Percentiles rank a stretch among this genome's conserved stretches.
phyloP scores from a whole-genome alignment of 1,140 invertebrate species.

The Drosophila eugracilis region DNA sequence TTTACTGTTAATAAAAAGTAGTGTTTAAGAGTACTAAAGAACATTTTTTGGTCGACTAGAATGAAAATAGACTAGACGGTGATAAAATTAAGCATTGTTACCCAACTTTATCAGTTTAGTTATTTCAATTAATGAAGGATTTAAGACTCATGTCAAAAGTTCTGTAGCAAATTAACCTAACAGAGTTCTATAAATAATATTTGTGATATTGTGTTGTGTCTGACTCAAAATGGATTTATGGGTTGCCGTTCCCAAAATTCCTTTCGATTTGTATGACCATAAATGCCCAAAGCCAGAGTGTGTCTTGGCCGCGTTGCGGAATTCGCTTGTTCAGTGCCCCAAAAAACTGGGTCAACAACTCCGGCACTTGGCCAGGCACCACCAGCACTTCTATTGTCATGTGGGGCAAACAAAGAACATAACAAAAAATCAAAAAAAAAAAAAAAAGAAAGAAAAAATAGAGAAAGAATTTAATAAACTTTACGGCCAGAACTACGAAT shows the following conservation, averaged over 20 bases:
- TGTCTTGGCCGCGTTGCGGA: conserved; percentile 24
- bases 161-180: not conserved
- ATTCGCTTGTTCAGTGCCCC: conserved; percentile 35
- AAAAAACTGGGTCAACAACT: conserved; percentile 63
- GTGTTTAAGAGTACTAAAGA: not conserved
- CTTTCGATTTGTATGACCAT: conserved; percentile 21
- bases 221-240: conserved; percentile 13
- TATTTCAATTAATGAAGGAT: not conserved
- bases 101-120: not conserved
- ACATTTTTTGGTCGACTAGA: no score
- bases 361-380: conserved; percentile 37
- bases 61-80: no score
- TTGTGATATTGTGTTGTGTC: conserved; percentile 4
- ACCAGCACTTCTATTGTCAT: conserved; percentile 37
- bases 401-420: conserved; percentile 29
- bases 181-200: not conserved
- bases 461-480: conserved; percentile 76
- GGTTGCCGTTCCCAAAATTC: conserved; percentile 23
- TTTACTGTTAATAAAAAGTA: not conserved
- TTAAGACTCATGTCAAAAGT: not conserved
- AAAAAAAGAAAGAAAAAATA: conserved; percentile 35
- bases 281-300: not conserved
- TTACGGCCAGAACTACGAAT: conserved; percentile 74
- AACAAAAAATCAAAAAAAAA: conserved; percentile 15
- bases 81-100: not conserved